phyloP scores from a whole-genome alignment of 2,888 invertebrate genomes.

The Cantharis rufa region DNA sequence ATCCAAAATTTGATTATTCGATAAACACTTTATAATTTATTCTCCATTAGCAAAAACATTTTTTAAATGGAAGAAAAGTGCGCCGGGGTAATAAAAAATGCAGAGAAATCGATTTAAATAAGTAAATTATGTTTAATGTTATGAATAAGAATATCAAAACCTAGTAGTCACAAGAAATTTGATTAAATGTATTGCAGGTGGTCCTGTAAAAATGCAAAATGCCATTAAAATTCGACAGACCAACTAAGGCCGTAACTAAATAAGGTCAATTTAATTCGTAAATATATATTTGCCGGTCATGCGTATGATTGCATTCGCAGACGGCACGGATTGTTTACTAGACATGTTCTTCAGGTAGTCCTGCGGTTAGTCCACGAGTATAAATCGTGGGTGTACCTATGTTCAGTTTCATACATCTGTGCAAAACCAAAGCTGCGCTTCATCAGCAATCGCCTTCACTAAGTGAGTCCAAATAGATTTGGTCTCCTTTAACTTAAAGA shows the following conservation, averaged over 20 bases:
- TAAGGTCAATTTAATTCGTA: conserved; percentile 40
- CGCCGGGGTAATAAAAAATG: not conserved
- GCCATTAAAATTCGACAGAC: conserved; percentile 38
- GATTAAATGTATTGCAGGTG: conserved; percentile 11
- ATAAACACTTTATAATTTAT: not conserved
- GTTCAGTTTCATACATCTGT: conserved; percentile 31
- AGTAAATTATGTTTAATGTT: not conserved
- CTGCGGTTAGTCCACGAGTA: conserved; percentile 21
- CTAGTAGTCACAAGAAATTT: not conserved
- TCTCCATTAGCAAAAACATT: not conserved
- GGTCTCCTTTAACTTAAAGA: conserved; percentile 26
- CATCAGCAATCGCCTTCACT: conserved; percentile 19
- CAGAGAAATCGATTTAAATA: not conserved
- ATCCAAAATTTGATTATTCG: not conserved
- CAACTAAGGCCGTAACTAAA: conserved; percentile 34
- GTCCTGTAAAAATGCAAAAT: conserved; percentile 31
- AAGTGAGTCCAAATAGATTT: conserved; percentile 32
- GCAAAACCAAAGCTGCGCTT: conserved; percentile 20
- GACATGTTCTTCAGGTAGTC: conserved; percentile 31
- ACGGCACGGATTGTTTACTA: conserved; percentile 30
- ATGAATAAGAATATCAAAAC: not conserved
- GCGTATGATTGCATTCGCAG: conserved; percentile 41
- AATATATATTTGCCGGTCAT: conserved; percentile 42
- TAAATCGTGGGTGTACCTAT: conserved; percentile 14
- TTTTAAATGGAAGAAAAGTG: not conserved